Base-by-base conservation (phyloP, 2,797 vertebrate species). In the Lerista edwardsae region DNA sequence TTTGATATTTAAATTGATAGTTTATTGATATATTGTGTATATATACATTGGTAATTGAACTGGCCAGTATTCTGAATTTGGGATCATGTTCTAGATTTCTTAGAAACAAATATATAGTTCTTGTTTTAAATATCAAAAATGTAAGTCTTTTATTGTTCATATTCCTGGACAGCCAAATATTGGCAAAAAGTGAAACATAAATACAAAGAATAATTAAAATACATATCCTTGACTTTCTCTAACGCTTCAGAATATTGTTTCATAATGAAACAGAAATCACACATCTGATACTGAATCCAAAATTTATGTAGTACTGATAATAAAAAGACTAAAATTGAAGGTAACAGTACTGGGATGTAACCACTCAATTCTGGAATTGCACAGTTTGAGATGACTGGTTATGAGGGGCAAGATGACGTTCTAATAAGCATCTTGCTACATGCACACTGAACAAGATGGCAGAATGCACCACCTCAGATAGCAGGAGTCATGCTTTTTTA, bases 1-100 rank as follows among this genome's bases (percentile, higher is more conserved):
- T 99, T 99, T 96, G 99, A 99, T 89, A 96, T 99, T 93, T 99
- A 96, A 95, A 67, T 51, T 83, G 74, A 25, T 34, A 76, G 90
- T 78, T 71, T 93, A 64, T 55, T 15, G 19, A 55, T 19, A 55
- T 55, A 55, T 55, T 55, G 51, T 55, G 25, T 61, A 61, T 41
- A 4, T 68, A 61, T 61, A 61, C 31, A 4, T 68, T 90, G 36
- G 61, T 84, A 79, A 67, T 88, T 79, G 27, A 75, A 86, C 82
- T 85, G 1, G 44, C 25, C 86, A 84, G 51, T 71, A 86, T 84
- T 87, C 81, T 88, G 85, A 88, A 21, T 17, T 82, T 92, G 90
- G 84, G 86, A 92, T 82, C 86, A 90, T 80, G 84, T 90, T 94
- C 6, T 68, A 73, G 36, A 47, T 51, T 21, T 75, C 41, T 31